Base-by-base conservation (phyloP, 2,888 invertebrate species). In the Girardia tigrina region DNA sequence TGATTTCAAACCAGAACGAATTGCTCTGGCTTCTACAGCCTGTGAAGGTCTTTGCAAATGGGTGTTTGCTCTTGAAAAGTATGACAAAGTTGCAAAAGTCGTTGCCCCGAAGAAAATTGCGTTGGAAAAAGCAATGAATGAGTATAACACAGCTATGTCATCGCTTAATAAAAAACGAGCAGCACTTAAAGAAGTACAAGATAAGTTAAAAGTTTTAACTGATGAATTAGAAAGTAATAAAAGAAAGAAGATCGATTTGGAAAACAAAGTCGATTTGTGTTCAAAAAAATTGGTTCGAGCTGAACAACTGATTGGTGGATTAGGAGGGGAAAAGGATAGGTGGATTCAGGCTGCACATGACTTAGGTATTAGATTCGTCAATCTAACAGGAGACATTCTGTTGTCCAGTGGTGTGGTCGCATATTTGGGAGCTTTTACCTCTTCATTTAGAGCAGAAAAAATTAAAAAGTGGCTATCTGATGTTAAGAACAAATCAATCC, bases 1-100 rank as follows among this genome's bases (percentile, higher is more conserved):
- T 75, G 90, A 90, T 73, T 94, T 94, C 82, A 92, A 92, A 81
- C 93, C 93, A 0, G 92, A 92, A 71, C 93, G 93, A 85, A 88
- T 94, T 29, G 90, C 89, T 81, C 86, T 88, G 0, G 92, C 91
- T 0, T 93, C 94, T 0, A 89, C 90, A 0, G 94, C 94, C 6
- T 91, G 91, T 80, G 92, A 94, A 85, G 93, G 90, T 87, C 79
- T 85, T 76, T 83, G 83, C 78, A 81, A 81, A 77, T 85, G 84
- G 84, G 81, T 82, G n/a, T 77, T 76, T 75, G 84, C 85, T 76
- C 84, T 85, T 81, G 84, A 85, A 71, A 80, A 81, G 28, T 84
- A 84, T 78, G 84, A 84, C 80, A 82, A 81, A 78, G 84, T 84
- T 16, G 84, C 84, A 2, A 84, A 84, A 79, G 82, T 85, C 70